phyloP scores from a whole-genome alignment of 2,888 invertebrate species.

The Trachelus stipa region DNA sequence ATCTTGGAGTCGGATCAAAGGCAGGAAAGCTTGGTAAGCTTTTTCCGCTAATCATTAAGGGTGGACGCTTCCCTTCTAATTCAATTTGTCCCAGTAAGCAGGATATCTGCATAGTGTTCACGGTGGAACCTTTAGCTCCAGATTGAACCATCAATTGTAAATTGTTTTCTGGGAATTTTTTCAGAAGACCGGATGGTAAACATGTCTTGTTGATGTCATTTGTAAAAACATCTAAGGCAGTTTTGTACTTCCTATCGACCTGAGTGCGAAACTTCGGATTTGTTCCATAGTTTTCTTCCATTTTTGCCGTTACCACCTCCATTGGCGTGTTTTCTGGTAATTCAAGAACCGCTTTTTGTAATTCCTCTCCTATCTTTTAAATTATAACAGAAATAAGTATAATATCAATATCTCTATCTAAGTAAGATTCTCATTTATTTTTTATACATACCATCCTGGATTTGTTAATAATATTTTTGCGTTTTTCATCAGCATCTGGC shows the following conservation, averaged over 20 bases:
- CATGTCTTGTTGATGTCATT: slow-evolving; percentile 91
- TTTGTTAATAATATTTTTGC: slow-evolving; percentile 76
- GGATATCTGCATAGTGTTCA: slow-evolving; percentile 98
- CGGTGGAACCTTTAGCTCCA: slow-evolving; percentile 98
- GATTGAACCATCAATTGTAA: slow-evolving; percentile 99
- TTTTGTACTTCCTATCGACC: slow-evolving; percentile 87
- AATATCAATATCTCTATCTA: not conserved
- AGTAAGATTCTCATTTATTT: slow-evolving; percentile 1
- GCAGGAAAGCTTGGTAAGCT: slow-evolving; percentile 91
- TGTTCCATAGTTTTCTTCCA: slow-evolving; percentile 77
- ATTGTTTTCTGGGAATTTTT: slow-evolving; percentile 93
- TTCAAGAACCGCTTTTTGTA: slow-evolving; percentile 79
- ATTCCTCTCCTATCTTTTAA: slow-evolving; percentile 70
- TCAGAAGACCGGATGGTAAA: slow-evolving; percentile 85
- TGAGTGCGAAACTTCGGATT: slow-evolving; percentile 83
- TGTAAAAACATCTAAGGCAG: slow-evolving; percentile 82
- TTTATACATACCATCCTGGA: slow-evolving; percentile 67
- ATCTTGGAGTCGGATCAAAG: slow-evolving; percentile 88
- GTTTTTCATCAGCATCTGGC: slow-evolving; percentile 77
- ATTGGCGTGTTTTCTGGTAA: slow-evolving; percentile 72
- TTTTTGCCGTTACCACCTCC: slow-evolving; percentile 73
- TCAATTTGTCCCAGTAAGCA: slow-evolving; percentile 98
- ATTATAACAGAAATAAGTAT: slow-evolving; percentile 1
- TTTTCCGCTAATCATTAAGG: slow-evolving; percentile 92
- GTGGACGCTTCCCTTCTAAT: slow-evolving; percentile 96